Evolutionary conservation across 2,888 invertebrate genomes (phyloP), one percentile per base, ranked within the genome.

Genomic region (Physocephala rufipes): DNA sequence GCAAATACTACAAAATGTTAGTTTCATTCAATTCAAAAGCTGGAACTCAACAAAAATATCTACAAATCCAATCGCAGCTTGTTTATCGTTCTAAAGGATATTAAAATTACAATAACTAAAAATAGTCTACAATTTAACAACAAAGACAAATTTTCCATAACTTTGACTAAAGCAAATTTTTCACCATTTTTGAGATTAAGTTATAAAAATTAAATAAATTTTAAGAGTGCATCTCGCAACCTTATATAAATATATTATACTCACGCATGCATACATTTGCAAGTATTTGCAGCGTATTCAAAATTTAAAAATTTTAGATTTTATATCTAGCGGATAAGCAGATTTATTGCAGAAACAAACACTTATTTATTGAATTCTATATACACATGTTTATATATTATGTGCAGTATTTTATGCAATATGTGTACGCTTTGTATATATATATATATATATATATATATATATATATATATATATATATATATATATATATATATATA

Each of bases 311-410:
- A 36, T 19, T 71, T 45, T 71, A 67, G 43, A 63, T 67, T 69
- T 68, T 72, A 62, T 69, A 69, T 62, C 19, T 72, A 72, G 69
- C 30, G 21, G 7, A 51, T 66, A 69, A 58, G 58, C 69, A 59
- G 58, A 68, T 65, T 55, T 30, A 28, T 43, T 68, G 47, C 21
- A 59, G 26, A 58, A 16, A 28, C 15, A 26, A 26, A 28, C 28
- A 58, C 58, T 28, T 28, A 58, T 55, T 55, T 67, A 67, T 30
- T 67, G 16, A 58, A 61, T n/a, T 53, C 51, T 61, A 70, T 63
- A 62, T 36, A 68, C 19, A 58, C 45, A 63, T 45, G 58, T 47
- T 19, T 49, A 68, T 36, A 21, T 36, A 70, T 28, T 59, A 63
- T 67, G 49, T 51, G 45, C 55, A 47, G 49, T n/a, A 19, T 21